Conservation (phyloP, 1,140 invertebrate genomes). For the Apis florea region DNA sequence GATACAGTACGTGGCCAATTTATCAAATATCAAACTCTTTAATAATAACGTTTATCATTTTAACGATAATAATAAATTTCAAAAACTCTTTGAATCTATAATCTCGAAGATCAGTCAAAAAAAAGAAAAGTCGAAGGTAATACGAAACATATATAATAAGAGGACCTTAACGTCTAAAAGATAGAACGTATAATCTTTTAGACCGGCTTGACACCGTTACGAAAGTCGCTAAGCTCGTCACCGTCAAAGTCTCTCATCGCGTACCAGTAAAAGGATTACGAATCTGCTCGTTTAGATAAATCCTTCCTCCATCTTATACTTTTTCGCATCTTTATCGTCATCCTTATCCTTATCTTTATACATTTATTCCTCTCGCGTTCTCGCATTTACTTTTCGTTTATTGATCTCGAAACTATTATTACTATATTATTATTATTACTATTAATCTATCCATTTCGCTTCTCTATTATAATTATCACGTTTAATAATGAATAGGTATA, state of each 20-base stretch:
- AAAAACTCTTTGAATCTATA: no score
- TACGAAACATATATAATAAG: constrained; percentile 18
- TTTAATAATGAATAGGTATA: no score
- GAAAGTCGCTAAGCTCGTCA: constrained; percentile 65
- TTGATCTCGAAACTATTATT: no score
- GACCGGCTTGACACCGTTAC: constrained; percentile 59
- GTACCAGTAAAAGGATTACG: constrained; percentile 62
- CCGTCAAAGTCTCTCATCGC: constrained; percentile 57
- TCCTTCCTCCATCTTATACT: constrained; percentile 45
- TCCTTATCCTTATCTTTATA: no score
- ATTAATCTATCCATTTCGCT: no score
- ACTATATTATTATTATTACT: no score
- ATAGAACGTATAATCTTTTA: constrained; percentile 54
- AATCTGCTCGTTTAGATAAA: constrained; percentile 59
- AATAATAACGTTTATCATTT: no score
- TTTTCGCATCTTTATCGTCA: constrained; percentile 15
- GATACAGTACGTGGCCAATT: no score
- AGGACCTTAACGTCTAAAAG: constrained; percentile 46
- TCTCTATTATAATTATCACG: no score
- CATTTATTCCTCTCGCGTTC: not conserved
- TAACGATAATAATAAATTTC: no score
- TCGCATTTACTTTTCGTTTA: not conserved
- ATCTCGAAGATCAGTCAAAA: no score
- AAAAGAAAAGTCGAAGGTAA: not conserved
- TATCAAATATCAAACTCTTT: no score